phyloP scores from a whole-genome alignment of 2,888 invertebrate genomes.

The Temnothorax unifasciatus region DNA sequence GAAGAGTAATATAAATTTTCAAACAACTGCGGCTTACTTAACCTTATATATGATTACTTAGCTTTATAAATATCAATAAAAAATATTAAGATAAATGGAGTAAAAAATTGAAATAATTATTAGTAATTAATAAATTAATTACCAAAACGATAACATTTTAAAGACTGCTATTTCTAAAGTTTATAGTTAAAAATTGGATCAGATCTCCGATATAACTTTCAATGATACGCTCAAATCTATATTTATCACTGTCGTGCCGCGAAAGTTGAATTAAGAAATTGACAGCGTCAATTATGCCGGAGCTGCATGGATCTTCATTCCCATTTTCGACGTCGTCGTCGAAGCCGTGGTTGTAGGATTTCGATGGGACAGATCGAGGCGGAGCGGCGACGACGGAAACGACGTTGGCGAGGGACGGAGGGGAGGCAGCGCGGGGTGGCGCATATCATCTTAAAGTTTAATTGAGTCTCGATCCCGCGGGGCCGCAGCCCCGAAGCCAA shows the following conservation, averaged over 20 bases:
- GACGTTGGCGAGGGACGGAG: constrained; percentile 34
- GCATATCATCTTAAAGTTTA: constrained; percentile 91
- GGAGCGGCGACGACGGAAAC: constrained; percentile 40
- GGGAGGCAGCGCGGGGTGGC: constrained; percentile 66
- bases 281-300: neutral
- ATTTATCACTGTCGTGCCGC: neutral
- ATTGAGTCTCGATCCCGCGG: constrained; percentile 89
- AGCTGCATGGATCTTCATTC: neutral
- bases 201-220: neutral
- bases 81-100: neutral
- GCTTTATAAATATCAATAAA: neutral
- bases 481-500: constrained; percentile 86
- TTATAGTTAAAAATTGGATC: neutral
- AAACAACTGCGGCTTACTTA: too few relatives aligned
- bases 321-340: constrained; percentile 13
- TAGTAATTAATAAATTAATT: constrained; percentile 5
- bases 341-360: constrained; percentile 19
- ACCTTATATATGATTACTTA: too few relatives aligned
- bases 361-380: constrained; percentile 43
- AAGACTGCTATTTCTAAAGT: neutral
- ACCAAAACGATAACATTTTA: neutral
- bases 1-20: neutral
- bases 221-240: neutral
- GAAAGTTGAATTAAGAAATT: neutral
- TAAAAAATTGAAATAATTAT: neutral